Base-by-base conservation (phyloP, 2,888 invertebrate genomes). In the Cheilosia soror region DNA sequence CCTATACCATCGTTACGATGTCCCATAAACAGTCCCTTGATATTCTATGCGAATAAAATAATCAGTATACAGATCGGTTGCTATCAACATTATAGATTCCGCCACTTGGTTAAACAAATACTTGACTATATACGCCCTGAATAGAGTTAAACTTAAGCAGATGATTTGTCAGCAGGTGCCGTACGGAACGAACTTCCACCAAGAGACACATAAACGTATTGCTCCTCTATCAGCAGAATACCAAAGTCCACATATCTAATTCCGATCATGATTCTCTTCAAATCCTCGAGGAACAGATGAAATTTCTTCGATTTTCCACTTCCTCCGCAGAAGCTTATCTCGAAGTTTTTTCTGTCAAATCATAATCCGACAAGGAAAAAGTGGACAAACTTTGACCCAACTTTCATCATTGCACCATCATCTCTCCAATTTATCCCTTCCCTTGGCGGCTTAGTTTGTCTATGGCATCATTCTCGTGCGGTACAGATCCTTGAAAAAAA, bases 321-420 rank as follows among this genome's bases (percentile, higher is more conserved):
- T 82, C 42, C 58, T 42, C n/a, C 49, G 29, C 53, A 5, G 29
- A 13, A 15, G 37, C 15, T 65, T 42, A 37, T 72, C 47, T 72
- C 20, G 33, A 73, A 60, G 58, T 58, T 29, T 76, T 63, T 62
- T 62, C 71, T 66, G 71, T 51, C 53, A 72, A 83, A 83, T 53
- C 73, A 69, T 84, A 75, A 79, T 79, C 79, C 73, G 37, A 58
- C 44, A 29, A 33, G 15, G 20, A 29, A 73, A 63, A 29, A 65
- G 7, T 55, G 37, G 47, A 55, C 57, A 72, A 79, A 78, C 69
- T 75, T 79, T 79, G 66, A 76, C 73, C 71, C 80, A 69, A 85
- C 76, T 80, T 85, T 72, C 80, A 71, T 85, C 80, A 79, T 84
- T 75, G 84, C 73, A 71, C 79, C 68, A 85, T 80, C 80, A 85